Evolutionary conservation across 1,140 invertebrate genomes (phyloP).

Genomic region (Drosophila tristis): DNA sequence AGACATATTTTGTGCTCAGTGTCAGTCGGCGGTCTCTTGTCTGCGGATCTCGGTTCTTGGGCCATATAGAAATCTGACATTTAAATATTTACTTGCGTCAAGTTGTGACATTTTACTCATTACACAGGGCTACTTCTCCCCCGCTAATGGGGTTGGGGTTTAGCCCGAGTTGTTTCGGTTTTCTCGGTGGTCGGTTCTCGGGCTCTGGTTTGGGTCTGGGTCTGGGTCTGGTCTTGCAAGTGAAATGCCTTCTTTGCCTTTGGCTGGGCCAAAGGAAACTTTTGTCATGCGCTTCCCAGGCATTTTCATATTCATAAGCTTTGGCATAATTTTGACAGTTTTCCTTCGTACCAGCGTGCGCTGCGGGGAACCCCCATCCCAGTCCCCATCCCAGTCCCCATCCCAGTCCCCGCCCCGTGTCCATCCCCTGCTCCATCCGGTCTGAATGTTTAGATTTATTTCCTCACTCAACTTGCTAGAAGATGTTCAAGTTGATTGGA

Average conservation of each 20-base stretch:
- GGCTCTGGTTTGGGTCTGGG: not conserved
- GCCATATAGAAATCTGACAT: slow-evolving; percentile 79
- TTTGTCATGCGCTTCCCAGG: slow-evolving; percentile 45
- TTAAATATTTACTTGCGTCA: slow-evolving; percentile 83
- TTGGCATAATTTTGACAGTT: slow-evolving; percentile 80
- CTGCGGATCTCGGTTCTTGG: not conserved
- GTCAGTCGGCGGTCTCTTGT: slow-evolving; percentile 19
- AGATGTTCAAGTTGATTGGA: slow-evolving; percentile 58
- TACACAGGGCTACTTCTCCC: slow-evolving; percentile 36
- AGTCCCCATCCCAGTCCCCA: not conserved
- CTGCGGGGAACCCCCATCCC: not conserved
- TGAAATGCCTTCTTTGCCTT: slow-evolving; percentile 10
- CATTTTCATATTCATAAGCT: slow-evolving; percentile 79
- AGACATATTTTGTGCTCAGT: slow-evolving; percentile 68
- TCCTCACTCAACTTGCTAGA: slow-evolving; percentile 52
- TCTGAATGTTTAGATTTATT: slow-evolving; percentile 79
- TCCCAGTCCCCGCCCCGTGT: not conserved
- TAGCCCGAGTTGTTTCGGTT: no score
- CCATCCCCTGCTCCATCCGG: not conserved
- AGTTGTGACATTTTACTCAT: slow-evolving; percentile 83
- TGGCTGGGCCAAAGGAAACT: slow-evolving; percentile 33
- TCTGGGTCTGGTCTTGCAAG: slow-evolving; percentile 14
- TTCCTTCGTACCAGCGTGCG: slow-evolving; percentile 36
- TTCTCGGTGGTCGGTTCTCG: no score
- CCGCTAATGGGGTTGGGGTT: slow-evolving; percentile 16